Evolutionary conservation across 1,140 invertebrate genomes (phyloP).

Genomic region (Eueides isabella): DNA sequence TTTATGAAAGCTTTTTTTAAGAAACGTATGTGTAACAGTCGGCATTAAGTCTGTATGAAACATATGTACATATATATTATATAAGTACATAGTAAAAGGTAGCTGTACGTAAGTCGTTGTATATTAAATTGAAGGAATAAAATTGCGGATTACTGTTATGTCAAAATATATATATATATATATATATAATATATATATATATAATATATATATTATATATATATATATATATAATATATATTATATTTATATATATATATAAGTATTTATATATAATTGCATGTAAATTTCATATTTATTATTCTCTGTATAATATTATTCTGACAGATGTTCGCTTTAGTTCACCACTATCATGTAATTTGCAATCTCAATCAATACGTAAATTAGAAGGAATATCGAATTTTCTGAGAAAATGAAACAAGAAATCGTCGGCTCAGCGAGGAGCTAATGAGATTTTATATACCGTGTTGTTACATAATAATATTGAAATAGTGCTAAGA

Average conservation of each 20-base stretch:
- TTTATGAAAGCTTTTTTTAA: not conserved
- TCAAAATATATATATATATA: no score
- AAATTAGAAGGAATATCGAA: constrained; percentile 1
- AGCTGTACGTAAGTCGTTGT: constrained; percentile 22
- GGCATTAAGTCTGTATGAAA: not conserved
- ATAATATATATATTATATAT: no score
- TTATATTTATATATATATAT: no score
- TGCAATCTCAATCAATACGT: constrained; percentile 10
- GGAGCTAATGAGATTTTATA: constrained; percentile 12
- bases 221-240: no score
- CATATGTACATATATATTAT: not conserved
- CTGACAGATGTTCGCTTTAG: not conserved
- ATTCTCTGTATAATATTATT: not conserved
- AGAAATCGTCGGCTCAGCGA: constrained; percentile 8
- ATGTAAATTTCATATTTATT: no score
- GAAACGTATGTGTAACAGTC: not conserved
- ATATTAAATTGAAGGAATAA: constrained; percentile 32
- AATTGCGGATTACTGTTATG: constrained; percentile 12
- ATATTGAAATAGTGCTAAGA: constrained; percentile 7
- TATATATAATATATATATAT: no score
- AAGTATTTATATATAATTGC: no score
- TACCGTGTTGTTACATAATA: constrained; percentile 8
- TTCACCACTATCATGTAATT: not conserved
- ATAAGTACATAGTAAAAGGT: not conserved
- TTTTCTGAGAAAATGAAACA: constrained; percentile 8